These are phyloP conservation scores for Holacanthus passer DNA, from an alignment of 2,113 vertebrate species.

Conservation along the genomic window DNA sequence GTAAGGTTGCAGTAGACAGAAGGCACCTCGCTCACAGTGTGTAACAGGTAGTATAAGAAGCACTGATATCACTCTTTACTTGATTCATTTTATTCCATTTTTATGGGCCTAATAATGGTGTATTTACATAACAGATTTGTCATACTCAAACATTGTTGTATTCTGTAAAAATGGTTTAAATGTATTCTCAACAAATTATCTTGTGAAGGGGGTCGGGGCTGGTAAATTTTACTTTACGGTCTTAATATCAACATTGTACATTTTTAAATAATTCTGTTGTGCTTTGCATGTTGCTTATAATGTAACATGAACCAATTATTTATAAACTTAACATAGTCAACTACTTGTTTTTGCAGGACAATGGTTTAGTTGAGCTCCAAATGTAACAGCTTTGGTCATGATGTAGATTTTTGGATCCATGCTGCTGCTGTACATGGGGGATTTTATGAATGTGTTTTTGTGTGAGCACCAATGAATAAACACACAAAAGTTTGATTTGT, in stretches of 20 bases:
- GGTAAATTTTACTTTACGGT: constrained; percentile 37
- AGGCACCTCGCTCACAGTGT: constrained; percentile 48
- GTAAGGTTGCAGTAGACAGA: constrained; percentile 49
- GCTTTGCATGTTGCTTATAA: constrained; percentile 77
- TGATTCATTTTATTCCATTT: constrained; percentile 59
- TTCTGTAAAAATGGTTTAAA: constrained; percentile 66
- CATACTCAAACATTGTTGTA: constrained; percentile 52
- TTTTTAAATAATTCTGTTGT: constrained; percentile 62
- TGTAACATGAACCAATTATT: constrained; percentile 78
- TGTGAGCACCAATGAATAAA: constrained; percentile 78
- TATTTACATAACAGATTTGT: constrained; percentile 43
- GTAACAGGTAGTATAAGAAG: constrained; percentile 76
- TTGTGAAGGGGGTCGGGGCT: constrained; percentile 34
- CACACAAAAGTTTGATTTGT: constrained; percentile 41
- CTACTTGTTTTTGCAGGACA: constrained; percentile 63
- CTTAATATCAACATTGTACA: constrained; percentile 66
- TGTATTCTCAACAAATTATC: constrained; percentile 49
- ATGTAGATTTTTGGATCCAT: constrained; percentile 52
- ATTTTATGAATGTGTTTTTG: constrained; percentile 73
- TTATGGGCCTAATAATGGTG: constrained; percentile 53
- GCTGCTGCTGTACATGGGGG: constrained; percentile 59
- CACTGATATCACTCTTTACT: constrained; percentile 75
- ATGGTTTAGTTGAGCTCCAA: constrained; percentile 54
- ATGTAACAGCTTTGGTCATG: constrained; percentile 49
- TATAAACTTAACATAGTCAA: constrained; percentile 63